Percentiles rank a stretch among this genome's conserved stretches.
These are phyloP conservation scores for Heteromyza rotundicornis DNA, from an alignment of 2,888 invertebrate species.

Conservation along the genomic window DNA sequence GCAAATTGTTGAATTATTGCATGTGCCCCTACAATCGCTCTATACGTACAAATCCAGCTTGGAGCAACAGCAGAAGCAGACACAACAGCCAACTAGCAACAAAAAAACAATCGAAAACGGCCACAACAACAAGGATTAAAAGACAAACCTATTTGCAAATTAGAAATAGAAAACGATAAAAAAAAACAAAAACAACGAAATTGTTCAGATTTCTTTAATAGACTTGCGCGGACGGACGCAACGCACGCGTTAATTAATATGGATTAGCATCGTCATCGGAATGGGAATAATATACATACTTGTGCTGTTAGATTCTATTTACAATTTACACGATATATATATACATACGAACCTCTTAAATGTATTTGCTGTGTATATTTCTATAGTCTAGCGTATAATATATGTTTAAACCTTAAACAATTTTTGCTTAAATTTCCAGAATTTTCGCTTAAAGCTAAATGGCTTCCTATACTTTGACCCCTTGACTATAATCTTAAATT, in stretches of 20 bases:
- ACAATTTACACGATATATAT: slow-evolving; percentile 26
- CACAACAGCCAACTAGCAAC: slow-evolving; percentile 28
- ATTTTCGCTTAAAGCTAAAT: background rate
- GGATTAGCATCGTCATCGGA: background rate
- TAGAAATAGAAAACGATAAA: background rate
- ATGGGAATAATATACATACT: background rate
- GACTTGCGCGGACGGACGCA: background rate
- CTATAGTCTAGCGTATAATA: background rate
- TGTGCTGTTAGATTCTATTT: slow-evolving; percentile 25
- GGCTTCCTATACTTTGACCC: no score
- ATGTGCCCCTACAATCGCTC: slow-evolving; percentile 85
- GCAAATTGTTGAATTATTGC: slow-evolving; percentile 83
- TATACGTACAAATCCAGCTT: slow-evolving; percentile 66
- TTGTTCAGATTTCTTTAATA: background rate
- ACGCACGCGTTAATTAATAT: background rate
- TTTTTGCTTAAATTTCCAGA: slow-evolving; percentile 6
- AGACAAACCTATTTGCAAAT: background rate
- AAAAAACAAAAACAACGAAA: background rate
- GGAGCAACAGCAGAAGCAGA: slow-evolving; percentile 42
- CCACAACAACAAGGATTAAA: background rate
- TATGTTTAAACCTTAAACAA: background rate
- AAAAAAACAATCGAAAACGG: slow-evolving; percentile 6
- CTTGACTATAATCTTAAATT: no score
- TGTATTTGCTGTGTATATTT: slow-evolving; percentile 3
- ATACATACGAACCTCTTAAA: slow-evolving; percentile 4